phyloP scores from a whole-genome alignment of 1,140 invertebrate genomes.

The Battus philenor region DNA sequence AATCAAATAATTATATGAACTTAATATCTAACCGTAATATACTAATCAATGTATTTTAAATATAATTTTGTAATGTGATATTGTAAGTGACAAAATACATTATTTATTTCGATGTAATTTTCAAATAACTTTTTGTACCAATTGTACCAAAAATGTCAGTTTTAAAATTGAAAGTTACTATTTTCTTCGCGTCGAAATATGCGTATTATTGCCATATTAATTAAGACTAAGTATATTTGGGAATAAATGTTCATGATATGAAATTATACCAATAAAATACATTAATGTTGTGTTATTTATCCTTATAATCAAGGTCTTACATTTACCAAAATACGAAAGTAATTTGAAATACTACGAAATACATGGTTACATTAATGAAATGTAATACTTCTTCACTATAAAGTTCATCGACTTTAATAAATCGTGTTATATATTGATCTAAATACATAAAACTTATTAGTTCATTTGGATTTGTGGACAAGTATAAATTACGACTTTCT shows the following conservation, averaged over 20 bases:
- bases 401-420: neutral
- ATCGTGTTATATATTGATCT: too few species aligned
- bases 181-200: slow-evolving; percentile 16
- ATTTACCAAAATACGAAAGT: slow-evolving; percentile 3
- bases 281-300: slow-evolving; percentile 4
- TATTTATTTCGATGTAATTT: slow-evolving; percentile 8
- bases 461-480: too few species aligned
- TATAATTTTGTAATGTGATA: slow-evolving; percentile 11
- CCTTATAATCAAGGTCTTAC: slow-evolving; percentile 16
- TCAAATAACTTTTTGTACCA: neutral
- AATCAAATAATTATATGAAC: neutral
- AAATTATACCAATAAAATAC: slow-evolving; percentile 27
- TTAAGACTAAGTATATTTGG: slow-evolving; percentile 24
- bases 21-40: neutral
- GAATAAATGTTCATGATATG: slow-evolving; percentile 15
- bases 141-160: slow-evolving; percentile 8
- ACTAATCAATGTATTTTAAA: slow-evolving; percentile 13
- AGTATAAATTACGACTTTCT: slow-evolving; percentile 7
- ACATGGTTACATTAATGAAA: neutral
- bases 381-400: neutral
- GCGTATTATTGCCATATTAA: slow-evolving; percentile 29
- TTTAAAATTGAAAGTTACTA: slow-evolving; percentile 4
- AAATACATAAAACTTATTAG: too few species aligned
- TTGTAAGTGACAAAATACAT: neutral
- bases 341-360: neutral